Percentiles rank a stretch among this genome's conserved stretches.
phyloP scores from a whole-genome alignment of 2,113 vertebrate species.

The Abramis brama region DNA sequence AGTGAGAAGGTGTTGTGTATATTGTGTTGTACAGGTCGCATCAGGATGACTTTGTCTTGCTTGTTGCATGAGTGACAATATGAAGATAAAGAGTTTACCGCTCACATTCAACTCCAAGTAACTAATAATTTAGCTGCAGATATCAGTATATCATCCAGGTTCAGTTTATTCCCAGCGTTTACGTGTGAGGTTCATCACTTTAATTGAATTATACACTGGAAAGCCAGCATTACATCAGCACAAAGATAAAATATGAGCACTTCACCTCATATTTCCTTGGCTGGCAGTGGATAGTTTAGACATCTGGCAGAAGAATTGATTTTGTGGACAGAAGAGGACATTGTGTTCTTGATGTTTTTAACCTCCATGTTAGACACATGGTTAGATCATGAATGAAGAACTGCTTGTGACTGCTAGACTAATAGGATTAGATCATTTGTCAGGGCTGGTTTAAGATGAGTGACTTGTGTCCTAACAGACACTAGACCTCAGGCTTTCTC shows the following conservation, averaged over 20 bases:
- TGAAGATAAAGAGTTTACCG: slow-evolving; percentile 15
- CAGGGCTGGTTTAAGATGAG: neutral
- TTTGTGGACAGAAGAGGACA: slow-evolving; percentile 5
- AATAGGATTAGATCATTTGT: slow-evolving; percentile 20
- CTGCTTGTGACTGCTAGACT: neutral
- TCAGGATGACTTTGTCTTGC: neutral
- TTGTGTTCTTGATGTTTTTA: slow-evolving; percentile 21
- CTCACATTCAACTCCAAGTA: neutral
- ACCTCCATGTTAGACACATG: neutral
- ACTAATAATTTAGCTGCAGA: slow-evolving; percentile 9
- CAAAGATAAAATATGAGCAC: slow-evolving; percentile 52
- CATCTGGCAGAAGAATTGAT: neutral
- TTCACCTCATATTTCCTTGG: slow-evolving; percentile 45
- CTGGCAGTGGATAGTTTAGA: slow-evolving; percentile 3
- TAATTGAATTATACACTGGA: slow-evolving; percentile 55
- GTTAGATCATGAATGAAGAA: neutral
- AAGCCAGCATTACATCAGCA: slow-evolving; percentile 45
- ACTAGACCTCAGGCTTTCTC: neutral
- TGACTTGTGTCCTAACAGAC: neutral
- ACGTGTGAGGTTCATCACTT: slow-evolving; percentile 37
- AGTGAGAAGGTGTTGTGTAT: neutral
- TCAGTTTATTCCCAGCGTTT: neutral
- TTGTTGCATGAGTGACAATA: neutral
- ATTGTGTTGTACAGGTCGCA: neutral
- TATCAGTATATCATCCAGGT: slow-evolving; percentile 45